Evolutionary conservation across 2,113 vertebrate genomes (phyloP), one percentile per base, ranked within the genome.

Genomic region (Sinocyclocheilus grahami): DNA sequence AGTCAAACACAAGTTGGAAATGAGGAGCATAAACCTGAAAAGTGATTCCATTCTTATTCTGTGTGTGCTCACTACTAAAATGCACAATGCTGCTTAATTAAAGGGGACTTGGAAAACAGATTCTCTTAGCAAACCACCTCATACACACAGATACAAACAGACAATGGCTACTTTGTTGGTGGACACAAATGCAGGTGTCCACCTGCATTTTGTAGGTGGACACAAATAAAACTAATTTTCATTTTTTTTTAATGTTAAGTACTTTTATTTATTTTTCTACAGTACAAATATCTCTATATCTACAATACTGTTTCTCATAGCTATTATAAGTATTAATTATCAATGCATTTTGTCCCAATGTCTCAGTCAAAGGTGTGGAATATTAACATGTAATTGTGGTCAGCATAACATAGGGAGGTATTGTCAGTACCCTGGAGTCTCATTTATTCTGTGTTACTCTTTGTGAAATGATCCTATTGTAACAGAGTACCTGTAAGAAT

Each of bases 401-500:
- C 67, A 39, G 9, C 18, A 71, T 39, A 39, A 22, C 67, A 20
- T 72, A 22, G 69, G 69, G 18, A 72, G 20, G 33, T 72, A 71
- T 71, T 71, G 1, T 20, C 30, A 71, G 67, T 20, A 12, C 33
- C 69, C 33, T 39, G 18, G 18, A 22, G 33, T 39, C 6, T 33
- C 27, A 33, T 69, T 71, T 39, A 46, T 75, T 46, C 39, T 75
- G 10, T 46, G 22, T 48, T 48, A 75, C 22, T 24, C 12, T 65
- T 27, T 75, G 42, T 75, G 12, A 75, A 48, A 75, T 48, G 2
- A 24, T 75, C 42, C 42, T 14, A 3, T 75, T 75, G 39, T 24
- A 48, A 48, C 11, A 75, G 20, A 69, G 14, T 42, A 69, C 22
- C 14, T 84, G 76, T 65, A 84, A 10, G 53, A 80, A 84, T 24